A percentile compares a stretch with the other conserved stretches of the same genome.
phyloP scores from a whole-genome alignment of 2,797 vertebrate species.

The Sandelia bainsii region DNA sequence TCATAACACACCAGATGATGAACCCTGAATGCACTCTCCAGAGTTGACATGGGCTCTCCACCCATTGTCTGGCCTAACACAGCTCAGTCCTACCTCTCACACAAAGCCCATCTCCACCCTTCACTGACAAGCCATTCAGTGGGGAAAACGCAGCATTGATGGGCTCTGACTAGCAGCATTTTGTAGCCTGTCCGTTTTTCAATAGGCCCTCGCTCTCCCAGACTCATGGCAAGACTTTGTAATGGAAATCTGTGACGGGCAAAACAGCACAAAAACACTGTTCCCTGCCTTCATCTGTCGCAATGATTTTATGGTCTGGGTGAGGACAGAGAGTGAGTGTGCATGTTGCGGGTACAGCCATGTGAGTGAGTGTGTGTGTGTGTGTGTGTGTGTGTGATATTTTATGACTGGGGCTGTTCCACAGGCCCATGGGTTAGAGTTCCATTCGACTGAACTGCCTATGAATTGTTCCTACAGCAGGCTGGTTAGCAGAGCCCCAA shows the following conservation, averaged over 20 bases:
- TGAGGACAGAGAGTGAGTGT: conserved; percentile 60
- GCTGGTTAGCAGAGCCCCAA: conserved; percentile 63
- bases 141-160: conserved; percentile 73
- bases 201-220: conserved; percentile 71
- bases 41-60: conserved; percentile 68
- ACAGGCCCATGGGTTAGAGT: conserved; percentile 73
- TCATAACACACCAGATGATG: conserved; percentile 69
- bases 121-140: conserved; percentile 73
- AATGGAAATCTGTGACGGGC: conserved; percentile 82
- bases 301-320: conserved; percentile 76
- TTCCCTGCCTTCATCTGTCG: conserved; percentile 80
- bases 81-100: conserved; percentile 57
- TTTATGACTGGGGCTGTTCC: conserved; percentile 72
- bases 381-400: conserved; percentile 55
- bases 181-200: conserved; percentile 78
- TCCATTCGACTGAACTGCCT: conserved; percentile 74
- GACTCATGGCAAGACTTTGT: conserved; percentile 80
- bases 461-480: conserved; percentile 71
- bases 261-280: conserved; percentile 79
- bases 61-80: conserved; percentile 74
- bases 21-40: conserved; percentile 77
- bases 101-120: conserved; percentile 77
- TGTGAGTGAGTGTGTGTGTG: conserved; percentile 12
- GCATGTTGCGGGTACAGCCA: neutral
- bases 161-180: conserved; percentile 77